Percentiles rank a stretch among this genome's conserved stretches.
Conservation (phyloP, 2,888 invertebrate species). For the Opisthograptis luteolata region DNA sequence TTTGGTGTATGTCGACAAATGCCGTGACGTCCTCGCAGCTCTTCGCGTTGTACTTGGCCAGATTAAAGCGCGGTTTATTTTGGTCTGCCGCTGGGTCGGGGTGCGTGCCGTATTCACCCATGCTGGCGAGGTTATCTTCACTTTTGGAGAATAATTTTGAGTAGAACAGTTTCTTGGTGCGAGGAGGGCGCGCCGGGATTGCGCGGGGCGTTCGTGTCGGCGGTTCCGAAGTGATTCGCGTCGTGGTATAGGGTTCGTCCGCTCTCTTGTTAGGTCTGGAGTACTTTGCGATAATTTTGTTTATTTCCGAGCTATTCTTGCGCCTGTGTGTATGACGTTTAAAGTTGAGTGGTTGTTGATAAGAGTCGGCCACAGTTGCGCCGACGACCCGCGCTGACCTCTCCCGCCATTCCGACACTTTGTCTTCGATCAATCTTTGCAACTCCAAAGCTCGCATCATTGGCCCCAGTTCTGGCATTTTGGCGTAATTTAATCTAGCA, state of each 20-base stretch:
- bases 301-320: conserved; percentile 81
- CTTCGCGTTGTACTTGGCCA: conserved; percentile 70
- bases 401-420: conserved; percentile 81
- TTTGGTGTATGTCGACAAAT: conserved; percentile 67
- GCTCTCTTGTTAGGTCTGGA: conserved; percentile 72
- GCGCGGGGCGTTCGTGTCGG: conserved; percentile 67
- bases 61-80: conserved; percentile 49
- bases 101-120: conserved; percentile 63
- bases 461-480: conserved; percentile 78
- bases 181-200: conserved; percentile 67
- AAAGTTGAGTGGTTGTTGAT: conserved; percentile 81
- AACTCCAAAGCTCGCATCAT: conserved; percentile 80
- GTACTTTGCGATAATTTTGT: conserved; percentile 83
- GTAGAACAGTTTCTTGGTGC: conserved; percentile 56
- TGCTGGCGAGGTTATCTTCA: conserved; percentile 71
- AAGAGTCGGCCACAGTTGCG: conserved; percentile 76
- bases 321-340: conserved; percentile 79
- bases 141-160: conserved; percentile 67
- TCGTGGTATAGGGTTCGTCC: conserved; percentile 59
- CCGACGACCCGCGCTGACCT: conserved; percentile 79
- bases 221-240: conserved; percentile 51
- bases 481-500: conserved; percentile 42
- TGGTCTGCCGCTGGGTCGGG: conserved; percentile 54
- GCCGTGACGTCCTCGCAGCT: conserved; percentile 76
- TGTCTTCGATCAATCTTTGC: conserved; percentile 79